Conservation (phyloP, 2,797 vertebrate genomes). For the Thamnophis elegans region DNA sequence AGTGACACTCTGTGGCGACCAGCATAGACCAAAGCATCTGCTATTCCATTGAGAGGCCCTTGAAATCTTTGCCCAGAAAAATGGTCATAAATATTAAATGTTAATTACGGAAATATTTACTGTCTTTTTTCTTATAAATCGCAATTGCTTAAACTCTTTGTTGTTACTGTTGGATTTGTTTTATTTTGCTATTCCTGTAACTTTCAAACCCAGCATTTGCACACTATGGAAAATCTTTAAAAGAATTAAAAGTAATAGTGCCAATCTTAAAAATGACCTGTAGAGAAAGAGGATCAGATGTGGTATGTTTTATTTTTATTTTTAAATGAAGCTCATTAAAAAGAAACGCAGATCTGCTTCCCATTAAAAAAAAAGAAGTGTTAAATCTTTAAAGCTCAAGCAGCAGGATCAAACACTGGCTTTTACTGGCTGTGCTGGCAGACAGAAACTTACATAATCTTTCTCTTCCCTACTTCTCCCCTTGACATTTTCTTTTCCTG, state of each 20-base stretch:
- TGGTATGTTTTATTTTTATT: not conserved
- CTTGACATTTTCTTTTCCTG: not conserved
- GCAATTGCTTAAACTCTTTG: not conserved
- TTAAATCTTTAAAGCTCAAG: not conserved
- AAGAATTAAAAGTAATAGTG: not conserved
- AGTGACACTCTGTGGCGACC: constrained; percentile 37
- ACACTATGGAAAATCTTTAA: not conserved
- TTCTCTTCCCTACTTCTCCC: not conserved
- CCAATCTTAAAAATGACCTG: not conserved
- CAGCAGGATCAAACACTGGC: not conserved
- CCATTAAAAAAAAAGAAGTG: not conserved
- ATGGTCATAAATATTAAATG: not conserved
- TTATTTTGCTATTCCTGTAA: not conserved
- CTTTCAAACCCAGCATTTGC: not conserved
- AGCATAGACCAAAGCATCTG: constrained; percentile 10
- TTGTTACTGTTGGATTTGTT: not conserved
- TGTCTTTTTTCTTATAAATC: not conserved
- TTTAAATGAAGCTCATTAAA: not conserved
- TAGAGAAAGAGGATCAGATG: not conserved
- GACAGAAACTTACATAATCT: not conserved
- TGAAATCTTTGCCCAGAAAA: not conserved
- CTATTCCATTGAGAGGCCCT: not conserved
- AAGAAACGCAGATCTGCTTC: not conserved
- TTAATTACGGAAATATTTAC: not conserved
- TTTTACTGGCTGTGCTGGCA: not conserved